Base-by-base conservation (phyloP, 1,140 invertebrate genomes). In the Drosophila pallidifrons region DNA sequence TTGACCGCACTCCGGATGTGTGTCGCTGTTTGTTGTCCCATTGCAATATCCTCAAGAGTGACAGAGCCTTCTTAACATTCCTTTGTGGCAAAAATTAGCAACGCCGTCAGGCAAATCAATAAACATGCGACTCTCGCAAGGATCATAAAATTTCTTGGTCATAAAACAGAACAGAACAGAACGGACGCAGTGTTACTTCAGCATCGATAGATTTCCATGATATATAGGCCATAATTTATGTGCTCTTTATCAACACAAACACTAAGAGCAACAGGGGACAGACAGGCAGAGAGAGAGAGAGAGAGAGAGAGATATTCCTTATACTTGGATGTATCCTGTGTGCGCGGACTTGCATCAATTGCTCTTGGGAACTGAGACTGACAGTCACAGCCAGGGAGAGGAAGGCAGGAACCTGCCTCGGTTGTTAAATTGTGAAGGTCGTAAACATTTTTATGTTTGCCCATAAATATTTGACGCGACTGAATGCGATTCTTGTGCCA, bases 371-470 rank as follows among this genome's bases (percentile, higher is more conserved):
- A 43, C 64, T 35, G 20, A 30, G 13, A 20, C 54, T 11, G 16
- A 38, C 35, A 41, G 13, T 25, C 20, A 35, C 13, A 10, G 8
- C 2, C 13, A 41, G 35, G 11, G 15, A 11, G 35, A 16, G 15
- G 1, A 7, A 25, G 54, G 10, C 38, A 43, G 32, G 66, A 38
- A 70, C 49, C 52, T 72, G 74, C 41, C 16, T 49, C 28, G 60
- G 46, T 47, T 66, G 63, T 73, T 67, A 73, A 77, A 70, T 58
- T 63, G 57, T 35, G 75, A 77, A 73, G 64, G 70, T 77, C 75
- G 70, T 77, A 74, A 77, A 77, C 68, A 74, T 77, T 74, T 73
- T 77, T 68, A 77, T 77, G 75, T 49, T 51, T 16, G 63, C 20
- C 57, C 75, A 77, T 77, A 74, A 77, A 77, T 74, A 74, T 77